Evolutionary conservation across 2,113 vertebrate genomes (phyloP).

Genomic region (Glareola pratincola): DNA sequence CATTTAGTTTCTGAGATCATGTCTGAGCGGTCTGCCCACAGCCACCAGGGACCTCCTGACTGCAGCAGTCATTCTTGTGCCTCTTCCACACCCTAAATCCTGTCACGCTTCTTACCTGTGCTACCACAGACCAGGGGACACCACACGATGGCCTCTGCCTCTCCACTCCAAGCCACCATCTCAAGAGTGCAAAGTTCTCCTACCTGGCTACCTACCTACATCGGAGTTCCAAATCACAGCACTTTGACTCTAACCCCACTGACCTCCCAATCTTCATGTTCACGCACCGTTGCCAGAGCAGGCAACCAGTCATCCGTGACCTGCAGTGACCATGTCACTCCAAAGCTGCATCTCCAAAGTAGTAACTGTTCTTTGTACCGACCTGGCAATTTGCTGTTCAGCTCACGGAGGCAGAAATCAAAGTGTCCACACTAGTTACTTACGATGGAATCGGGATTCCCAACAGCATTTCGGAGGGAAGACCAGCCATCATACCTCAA

Average conservation of each 20-base stretch:
- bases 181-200: neutral
- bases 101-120: neutral
- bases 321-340: rapidly evolving
- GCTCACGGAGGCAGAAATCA: neutral
- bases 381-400: neutral
- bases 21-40: rapidly evolving
- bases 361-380: neutral
- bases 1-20: rapidly evolving
- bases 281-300: neutral
- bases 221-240: neutral
- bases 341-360: neutral
- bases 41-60: neutral
- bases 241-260: neutral
- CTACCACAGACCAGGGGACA: neutral
- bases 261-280: neutral
- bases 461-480: neutral
- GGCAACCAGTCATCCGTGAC: neutral
- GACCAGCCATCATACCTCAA: neutral
- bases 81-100: neutral
- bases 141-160: no score
- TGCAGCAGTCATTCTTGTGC: neutral
- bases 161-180: neutral
- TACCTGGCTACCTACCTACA: neutral
- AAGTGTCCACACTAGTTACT: neutral
- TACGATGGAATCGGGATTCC: neutral